Base-by-base conservation (phyloP, 2,888 invertebrate genomes). In the Tinea semifulvella region DNA sequence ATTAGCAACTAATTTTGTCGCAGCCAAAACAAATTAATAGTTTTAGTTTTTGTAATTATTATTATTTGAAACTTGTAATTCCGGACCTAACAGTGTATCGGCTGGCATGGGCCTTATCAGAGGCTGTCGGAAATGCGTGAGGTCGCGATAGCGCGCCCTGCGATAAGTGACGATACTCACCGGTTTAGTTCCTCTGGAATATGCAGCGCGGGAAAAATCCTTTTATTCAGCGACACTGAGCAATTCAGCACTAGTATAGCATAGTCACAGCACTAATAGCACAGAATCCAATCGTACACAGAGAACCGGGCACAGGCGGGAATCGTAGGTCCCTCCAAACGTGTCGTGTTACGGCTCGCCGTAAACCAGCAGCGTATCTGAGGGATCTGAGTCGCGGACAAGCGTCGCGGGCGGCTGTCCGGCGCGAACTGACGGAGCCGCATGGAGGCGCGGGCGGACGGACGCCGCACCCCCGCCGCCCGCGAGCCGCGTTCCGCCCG, bases 311-410 rank as follows among this genome's bases (percentile, higher is more conserved):
- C 27, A 42, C 43, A 19, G 19, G 43, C 43, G 42, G 14, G 61
- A 70, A 68, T 63, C 74, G 77, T 75, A 73, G 62, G 70, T 77
- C 79, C 80, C 79, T 79, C 79, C 79, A 80, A 80, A 80, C 79
- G 79, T 80, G 79, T 79, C 79, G 76, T 79, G 76, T 79, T 79
- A 79, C 79, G 79, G 79, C 68, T 64, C 73, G 68, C 79, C 79
- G 79, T 79, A 79, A 79, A 76, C 74, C 79, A 79, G 77, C 79
- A 79, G 73, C 76, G 79, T 77, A 79, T 80, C 79, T 81, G 80
- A 77, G 79, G 79, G 80, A 79, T 61, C 65, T 55, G 67, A 64
- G 65, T 73, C 70, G 66, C 69, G 74, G 61, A 70, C 77, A 63
- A 71, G 71, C 75, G 76, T 74, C 72, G 67, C 71, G 65, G 62